Conservation (phyloP, 2,797 vertebrate genomes). For the Chiloscyllium punctatum region DNA sequence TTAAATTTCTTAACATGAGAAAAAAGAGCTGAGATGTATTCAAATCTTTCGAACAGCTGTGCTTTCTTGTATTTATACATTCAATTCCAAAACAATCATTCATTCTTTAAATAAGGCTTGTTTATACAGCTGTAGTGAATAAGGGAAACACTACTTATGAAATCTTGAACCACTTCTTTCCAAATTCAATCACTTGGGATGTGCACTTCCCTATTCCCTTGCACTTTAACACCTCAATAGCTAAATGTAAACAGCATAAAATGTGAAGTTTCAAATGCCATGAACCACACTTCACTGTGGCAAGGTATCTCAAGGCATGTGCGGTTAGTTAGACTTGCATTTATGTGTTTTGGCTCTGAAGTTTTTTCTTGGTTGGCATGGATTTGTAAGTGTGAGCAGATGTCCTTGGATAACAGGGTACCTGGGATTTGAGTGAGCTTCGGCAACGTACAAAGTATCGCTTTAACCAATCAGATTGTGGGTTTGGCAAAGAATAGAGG, state of each 20-base stretch:
- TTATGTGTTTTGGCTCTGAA: background rate
- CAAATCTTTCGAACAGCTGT: background rate
- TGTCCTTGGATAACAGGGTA: background rate
- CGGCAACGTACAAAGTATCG: background rate
- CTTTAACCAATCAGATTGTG: too few relatives aligned
- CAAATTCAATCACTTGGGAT: background rate
- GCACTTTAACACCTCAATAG: background rate
- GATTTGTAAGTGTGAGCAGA: background rate
- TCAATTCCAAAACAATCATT: slow-evolving; percentile 17
- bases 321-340: background rate
- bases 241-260: background rate
- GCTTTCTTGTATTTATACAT: background rate
- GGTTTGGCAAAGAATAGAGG: too few relatives aligned
- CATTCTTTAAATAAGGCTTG: slow-evolving; percentile 8
- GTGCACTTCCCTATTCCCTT: background rate
- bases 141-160: slow-evolving; percentile 26
- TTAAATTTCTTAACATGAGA: background rate
- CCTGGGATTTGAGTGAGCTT: background rate
- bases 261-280: background rate
- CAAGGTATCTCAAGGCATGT: background rate
- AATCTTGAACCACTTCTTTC: background rate
- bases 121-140: slow-evolving; percentile 22
- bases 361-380: background rate
- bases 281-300: background rate
- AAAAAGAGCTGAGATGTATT: background rate